phyloP scores from a whole-genome alignment of 2,797 vertebrate species.

The Clarias platycephalus region DNA sequence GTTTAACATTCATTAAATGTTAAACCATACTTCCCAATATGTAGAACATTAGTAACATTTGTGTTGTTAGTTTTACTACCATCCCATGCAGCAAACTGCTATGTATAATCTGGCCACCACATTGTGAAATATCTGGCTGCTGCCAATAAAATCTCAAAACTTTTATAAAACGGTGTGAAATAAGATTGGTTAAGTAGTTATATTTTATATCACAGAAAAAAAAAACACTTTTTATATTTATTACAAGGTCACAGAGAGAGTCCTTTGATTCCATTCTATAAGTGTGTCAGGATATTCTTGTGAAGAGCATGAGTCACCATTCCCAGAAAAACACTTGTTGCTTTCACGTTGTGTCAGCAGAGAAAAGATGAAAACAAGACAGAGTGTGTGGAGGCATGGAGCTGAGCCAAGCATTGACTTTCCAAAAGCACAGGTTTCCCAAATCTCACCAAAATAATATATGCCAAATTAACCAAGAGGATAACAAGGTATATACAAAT shows the following conservation, averaged over 20 bases:
- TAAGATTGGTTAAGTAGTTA: background rate
- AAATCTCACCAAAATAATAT: conserved; percentile 12
- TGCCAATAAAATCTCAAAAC: background rate
- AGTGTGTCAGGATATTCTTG: conserved; percentile 23
- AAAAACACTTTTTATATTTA: conserved; percentile 3
- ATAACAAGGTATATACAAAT: background rate
- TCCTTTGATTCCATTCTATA: conserved; percentile 33
- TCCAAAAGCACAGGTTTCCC: conserved; percentile 8
- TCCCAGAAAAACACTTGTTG: conserved; percentile 53
- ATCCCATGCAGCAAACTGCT: background rate
- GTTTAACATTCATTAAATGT: background rate
- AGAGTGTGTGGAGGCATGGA: conserved; percentile 64
- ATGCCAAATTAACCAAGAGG: conserved; percentile 2
- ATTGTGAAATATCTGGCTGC: background rate
- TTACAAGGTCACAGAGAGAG: conserved; percentile 18
- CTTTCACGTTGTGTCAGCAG: conserved; percentile 58
- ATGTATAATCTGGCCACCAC: too few relatives aligned
- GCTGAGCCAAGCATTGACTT: conserved; percentile 42
- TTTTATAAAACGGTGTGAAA: background rate
- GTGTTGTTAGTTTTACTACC: background rate
- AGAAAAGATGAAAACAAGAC: conserved; percentile 64
- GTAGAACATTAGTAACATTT: background rate
- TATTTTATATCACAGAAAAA: background rate
- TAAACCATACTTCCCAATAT: background rate
- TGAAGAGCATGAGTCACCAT: conserved; percentile 43